Evolutionary conservation across 2,888 invertebrate species (phyloP).

Genomic region (Drosophila greeni): DNA sequence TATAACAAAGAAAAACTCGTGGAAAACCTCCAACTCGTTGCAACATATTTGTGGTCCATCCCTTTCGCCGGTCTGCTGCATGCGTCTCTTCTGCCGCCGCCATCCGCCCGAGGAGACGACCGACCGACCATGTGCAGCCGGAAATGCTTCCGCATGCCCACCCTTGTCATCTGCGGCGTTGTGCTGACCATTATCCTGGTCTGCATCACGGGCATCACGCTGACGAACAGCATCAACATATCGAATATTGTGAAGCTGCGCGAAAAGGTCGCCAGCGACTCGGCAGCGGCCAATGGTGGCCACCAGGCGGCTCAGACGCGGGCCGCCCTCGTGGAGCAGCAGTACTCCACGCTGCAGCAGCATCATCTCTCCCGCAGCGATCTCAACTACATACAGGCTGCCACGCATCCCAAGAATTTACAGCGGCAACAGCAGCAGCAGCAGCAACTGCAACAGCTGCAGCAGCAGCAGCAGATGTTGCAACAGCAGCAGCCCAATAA

Average conservation of each 20-base stretch:
- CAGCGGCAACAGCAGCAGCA: conserved; percentile 58
- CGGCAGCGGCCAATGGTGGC: conserved; percentile 77
- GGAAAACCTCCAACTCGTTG: neutral
- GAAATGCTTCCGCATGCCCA: conserved; percentile 79
- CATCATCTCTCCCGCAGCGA: conserved; percentile 76
- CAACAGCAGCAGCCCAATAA: conserved; percentile 63
- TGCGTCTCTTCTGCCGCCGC: conserved; percentile 14
- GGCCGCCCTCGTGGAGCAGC: conserved; percentile 76
- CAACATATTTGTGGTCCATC: neutral
- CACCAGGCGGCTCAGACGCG: conserved; percentile 75
- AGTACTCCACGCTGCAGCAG: conserved; percentile 75
- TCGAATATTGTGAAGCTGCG: conserved; percentile 77
- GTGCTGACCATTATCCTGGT: conserved; percentile 80
- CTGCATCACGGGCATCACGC: conserved; percentile 80
- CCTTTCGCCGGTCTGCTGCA: conserved; percentile 10
- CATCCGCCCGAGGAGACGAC: conserved; percentile 34
- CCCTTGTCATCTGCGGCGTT: conserved; percentile 78
- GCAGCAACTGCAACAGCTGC: conserved; percentile 26
- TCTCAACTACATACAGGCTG: conserved; percentile 75
- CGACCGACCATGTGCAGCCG: conserved; percentile 76
- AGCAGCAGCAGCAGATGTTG: conserved; percentile 32
- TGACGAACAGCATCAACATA: conserved; percentile 79
- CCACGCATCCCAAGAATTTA: conserved; percentile 76
- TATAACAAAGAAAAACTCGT: neutral
- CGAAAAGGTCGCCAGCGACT: conserved; percentile 78